A percentile compares a stretch with the other conserved stretches of the same genome.
These are phyloP conservation scores for Microcebus jonahi DNA, from an alignment of 2,113 vertebrate genomes.

Conservation along the genomic window DNA sequence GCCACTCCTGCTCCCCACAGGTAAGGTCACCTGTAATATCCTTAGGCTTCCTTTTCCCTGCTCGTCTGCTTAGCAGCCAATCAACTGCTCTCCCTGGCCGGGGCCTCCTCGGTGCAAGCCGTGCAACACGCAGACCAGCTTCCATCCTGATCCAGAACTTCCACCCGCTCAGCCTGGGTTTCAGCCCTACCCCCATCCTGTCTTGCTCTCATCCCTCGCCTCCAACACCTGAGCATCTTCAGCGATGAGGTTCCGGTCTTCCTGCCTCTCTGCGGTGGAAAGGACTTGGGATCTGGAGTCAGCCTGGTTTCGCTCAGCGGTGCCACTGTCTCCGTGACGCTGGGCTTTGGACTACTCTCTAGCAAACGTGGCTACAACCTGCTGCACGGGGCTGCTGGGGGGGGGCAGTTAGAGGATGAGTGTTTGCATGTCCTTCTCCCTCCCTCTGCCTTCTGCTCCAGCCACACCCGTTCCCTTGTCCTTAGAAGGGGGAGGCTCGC, in stretches of 20 bases:
- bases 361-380: not conserved
- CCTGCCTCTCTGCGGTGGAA: not conserved
- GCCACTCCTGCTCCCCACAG: not conserved
- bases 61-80: not conserved
- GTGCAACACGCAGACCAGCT: not conserved
- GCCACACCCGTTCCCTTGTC: not conserved
- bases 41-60: not conserved
- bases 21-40: not conserved
- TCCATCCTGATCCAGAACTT: not conserved
- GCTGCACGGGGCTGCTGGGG: not conserved
- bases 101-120: not conserved
- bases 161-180: not conserved
- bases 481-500: not conserved
- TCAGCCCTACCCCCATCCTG: not conserved
- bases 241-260: not conserved
- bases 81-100: not conserved
- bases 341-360: not conserved
- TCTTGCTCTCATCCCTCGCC: not conserved
- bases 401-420: not conserved
- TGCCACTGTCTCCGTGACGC: not conserved
- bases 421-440: too few species aligned
- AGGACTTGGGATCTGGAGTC: not conserved
- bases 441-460: not conserved
- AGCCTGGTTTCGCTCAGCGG: not conserved
- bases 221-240: not conserved